Evolutionary conservation across 2,797 vertebrate genomes (phyloP), one percentile per base, ranked within the genome.

Genomic region (Tarsius wallacei): DNA sequence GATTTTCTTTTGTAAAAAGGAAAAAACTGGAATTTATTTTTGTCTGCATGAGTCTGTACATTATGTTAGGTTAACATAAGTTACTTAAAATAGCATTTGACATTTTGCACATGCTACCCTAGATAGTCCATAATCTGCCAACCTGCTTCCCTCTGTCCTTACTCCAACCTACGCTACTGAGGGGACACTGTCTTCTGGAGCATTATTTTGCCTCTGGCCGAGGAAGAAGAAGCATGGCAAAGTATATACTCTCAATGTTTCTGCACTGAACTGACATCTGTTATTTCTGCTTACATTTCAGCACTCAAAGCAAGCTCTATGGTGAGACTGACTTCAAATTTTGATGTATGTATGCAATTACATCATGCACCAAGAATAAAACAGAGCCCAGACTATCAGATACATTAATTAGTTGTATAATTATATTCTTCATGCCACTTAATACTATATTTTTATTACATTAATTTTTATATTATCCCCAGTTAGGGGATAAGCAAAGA

Each of bases 1-100:
- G 4, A n/a, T 53, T 80, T 63, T 33, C 66, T 6, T 11, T 76
- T 76, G 4, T 61, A 10, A 66, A 66, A 87, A 83, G 64, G 14
- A 84, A 42, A 74, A 78, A 87, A 31, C 53, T 88, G 6, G 26
- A 84, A 49, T 80, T 90, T n/a, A n/a, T 15, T 86, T 96, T 84
- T 93, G 5, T 49, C 2, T 55, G 22, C 11, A 22, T 36, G 64
- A 81, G 17, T 42, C 21, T 59, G 14, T 22, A 78, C 3, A 51
- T 57, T 21, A 36, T 49, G 33, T 36, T 87, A 77, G 6, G 7
- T 68, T 93, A 84, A 73, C 1, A 11, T 53, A 28, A 42, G 49
- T 66, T 83, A 86, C 36, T 68, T 91, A 22, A 84, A 89, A 74
- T 66, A n/a, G 17, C 0, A 71, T 19, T 66, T 55, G 17, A 4